Percentiles rank a stretch among this genome's conserved stretches.
Conservation (phyloP, 2,113 vertebrate species). For the Chrysochloris asiatica region DNA sequence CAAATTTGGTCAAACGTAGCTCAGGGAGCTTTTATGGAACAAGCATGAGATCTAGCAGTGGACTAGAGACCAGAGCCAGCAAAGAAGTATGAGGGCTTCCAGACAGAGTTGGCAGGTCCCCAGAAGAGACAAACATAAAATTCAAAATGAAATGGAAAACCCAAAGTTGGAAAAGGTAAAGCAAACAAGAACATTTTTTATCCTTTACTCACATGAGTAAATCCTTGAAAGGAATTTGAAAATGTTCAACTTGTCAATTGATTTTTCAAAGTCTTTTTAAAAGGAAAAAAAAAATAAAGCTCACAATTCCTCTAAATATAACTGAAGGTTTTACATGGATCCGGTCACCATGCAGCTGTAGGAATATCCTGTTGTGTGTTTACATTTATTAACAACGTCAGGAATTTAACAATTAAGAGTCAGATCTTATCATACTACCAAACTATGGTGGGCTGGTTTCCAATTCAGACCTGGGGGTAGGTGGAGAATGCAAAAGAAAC, state of each 20-base stretch:
- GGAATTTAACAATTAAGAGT: constrained; percentile 63
- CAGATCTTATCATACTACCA: constrained; percentile 20
- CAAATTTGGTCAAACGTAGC: constrained; percentile 50
- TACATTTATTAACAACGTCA: constrained; percentile 37
- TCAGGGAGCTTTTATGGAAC: neutral
- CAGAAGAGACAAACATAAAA: neutral
- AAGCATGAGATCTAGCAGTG: neutral
- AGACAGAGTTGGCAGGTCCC: neutral
- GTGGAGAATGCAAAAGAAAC: neutral
- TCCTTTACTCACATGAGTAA: neutral
- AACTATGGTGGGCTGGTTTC: constrained; percentile 39
- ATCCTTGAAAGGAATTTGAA: constrained; percentile 33
- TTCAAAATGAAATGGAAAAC: neutral
- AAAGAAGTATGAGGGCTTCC: neutral
- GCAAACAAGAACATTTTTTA: neutral
- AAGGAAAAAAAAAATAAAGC: neutral
- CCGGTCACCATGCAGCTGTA: constrained; percentile 6
- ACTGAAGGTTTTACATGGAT: constrained; percentile 3
- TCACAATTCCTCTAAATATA: neutral
- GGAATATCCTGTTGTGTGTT: constrained; percentile 60
- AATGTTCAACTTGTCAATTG: neutral
- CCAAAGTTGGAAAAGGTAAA: constrained; percentile 1
- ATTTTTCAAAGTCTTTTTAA: neutral
- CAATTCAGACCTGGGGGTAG: neutral
- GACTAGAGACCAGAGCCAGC: constrained; percentile 16